Evolutionary conservation across 2,888 invertebrate species (phyloP), one percentile per base, ranked within the genome.

Genomic region (Hanleya hanleyi): DNA sequence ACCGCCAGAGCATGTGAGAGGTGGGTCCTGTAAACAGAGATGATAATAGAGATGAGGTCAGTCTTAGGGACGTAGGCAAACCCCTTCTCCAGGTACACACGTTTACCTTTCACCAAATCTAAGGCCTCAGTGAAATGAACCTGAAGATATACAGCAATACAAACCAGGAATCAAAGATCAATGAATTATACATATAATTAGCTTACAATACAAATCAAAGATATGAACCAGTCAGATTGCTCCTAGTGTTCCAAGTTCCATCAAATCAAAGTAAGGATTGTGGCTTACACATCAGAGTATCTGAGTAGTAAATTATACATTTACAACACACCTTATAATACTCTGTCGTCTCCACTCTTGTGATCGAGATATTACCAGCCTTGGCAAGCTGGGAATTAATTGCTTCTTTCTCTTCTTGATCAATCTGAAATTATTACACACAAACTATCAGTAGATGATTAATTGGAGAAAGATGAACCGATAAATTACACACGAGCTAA

Each of bases 121-220:
- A 95, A 90, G 0, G 97, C 98, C 90, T 97, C 95, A 69, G 93
- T 93, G 89, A 97, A 99, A 50, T 94, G 94, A 0, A 97, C 95
- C 93, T 96, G 94, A 87, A 94, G 95, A 90, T 95, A 47, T 5
- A 47, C 2, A 47, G 3, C n/a, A n/a, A n/a, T n/a, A n/a, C n/a
- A n/a, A n/a, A n/a, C n/a, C n/a, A n/a, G n/a, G n/a, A n/a, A n/a
- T n/a, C n/a, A n/a, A n/a, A n/a, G n/a, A n/a, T n/a, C n/a, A n/a
- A n/a, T n/a, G n/a, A n/a, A n/a, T n/a, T n/a, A n/a, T n/a, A n/a
- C n/a, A n/a, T n/a, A n/a, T n/a, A n/a, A n/a, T n/a, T n/a, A n/a
- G n/a, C n/a, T n/a, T n/a, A n/a, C n/a, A n/a, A n/a, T n/a, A n/a
- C n/a, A n/a, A n/a, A n/a, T n/a, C n/a, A n/a, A n/a, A n/a, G n/a